Percentiles rank a stretch among this genome's conserved stretches.
Evolutionary conservation across 2,113 vertebrate species (phyloP).

Genomic region (Gasterosteus nipponicus): DNA sequence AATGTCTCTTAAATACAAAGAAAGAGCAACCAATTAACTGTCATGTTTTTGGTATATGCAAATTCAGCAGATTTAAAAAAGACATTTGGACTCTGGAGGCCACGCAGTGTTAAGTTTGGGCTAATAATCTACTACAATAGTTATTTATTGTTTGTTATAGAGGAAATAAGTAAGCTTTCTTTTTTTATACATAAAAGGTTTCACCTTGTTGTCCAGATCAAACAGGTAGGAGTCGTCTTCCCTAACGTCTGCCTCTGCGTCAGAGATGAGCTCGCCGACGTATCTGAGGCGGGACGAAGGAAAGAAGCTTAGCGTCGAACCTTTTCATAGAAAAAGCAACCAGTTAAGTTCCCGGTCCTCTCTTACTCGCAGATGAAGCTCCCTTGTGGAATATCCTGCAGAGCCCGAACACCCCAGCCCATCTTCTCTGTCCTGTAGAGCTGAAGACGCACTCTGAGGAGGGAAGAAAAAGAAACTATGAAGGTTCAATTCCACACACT

Average conservation of each 20-base stretch:
- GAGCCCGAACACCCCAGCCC: conserved; percentile 92
- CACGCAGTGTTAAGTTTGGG: not conserved
- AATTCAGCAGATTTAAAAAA: not conserved
- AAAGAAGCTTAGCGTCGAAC: not conserved
- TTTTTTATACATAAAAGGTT: not conserved
- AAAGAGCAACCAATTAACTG: not conserved
- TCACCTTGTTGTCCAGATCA: conserved; percentile 94
- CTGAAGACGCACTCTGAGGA: conserved; percentile 88
- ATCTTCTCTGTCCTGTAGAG: conserved; percentile 94
- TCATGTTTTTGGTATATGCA: not conserved
- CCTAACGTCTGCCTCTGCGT: conserved; percentile 92
- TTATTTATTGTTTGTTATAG: not conserved
- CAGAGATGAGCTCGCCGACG: conserved; percentile 92
- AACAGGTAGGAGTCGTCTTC: conserved; percentile 95
- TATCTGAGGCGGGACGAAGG: conserved; percentile 77
- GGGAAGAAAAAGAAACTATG: not conserved
- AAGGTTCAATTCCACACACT: not conserved
- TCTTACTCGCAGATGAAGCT: conserved; percentile 96
- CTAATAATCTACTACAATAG: not conserved
- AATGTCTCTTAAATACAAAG: not conserved
- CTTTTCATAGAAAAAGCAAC: not conserved
- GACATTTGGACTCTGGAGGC: not conserved
- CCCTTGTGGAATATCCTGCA: conserved; percentile 92
- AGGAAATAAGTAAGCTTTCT: not conserved
- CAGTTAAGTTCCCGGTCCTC: too few relatives aligned